Conservation (phyloP, 2,797 vertebrate genomes). For the Liasis olivaceus region DNA sequence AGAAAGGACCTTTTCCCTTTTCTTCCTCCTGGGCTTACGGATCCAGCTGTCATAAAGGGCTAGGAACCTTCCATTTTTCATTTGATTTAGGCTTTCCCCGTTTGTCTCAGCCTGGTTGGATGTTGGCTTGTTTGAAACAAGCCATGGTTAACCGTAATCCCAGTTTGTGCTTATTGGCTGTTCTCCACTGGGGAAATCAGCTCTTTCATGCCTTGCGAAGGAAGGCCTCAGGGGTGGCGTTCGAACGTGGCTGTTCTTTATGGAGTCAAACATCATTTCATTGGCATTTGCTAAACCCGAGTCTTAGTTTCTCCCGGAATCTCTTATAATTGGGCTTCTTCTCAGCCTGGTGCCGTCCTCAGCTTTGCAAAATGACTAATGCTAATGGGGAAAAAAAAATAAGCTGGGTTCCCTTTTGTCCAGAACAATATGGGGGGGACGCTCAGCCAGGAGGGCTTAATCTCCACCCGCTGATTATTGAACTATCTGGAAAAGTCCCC, state of each 20-base stretch:
- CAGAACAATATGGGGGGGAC: too few relatives aligned
- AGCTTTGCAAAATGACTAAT: background rate
- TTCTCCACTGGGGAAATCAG: too few relatives aligned
- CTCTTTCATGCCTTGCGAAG: too few relatives aligned
- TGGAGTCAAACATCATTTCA: background rate
- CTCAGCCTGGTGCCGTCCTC: background rate
- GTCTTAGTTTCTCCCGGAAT: background rate
- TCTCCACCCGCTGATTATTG: background rate
- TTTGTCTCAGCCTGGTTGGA: background rate
- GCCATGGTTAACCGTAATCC: background rate
- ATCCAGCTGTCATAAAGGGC: background rate
- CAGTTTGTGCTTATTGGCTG: background rate
- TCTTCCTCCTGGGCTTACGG: background rate
- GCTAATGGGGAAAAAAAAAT: background rate
- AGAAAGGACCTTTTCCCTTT: too few relatives aligned
- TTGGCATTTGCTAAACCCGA: background rate
- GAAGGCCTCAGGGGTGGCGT: background rate
- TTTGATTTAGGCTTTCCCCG: background rate
- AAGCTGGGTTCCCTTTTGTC: background rate
- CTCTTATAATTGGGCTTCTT: background rate
- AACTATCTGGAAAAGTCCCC: background rate
- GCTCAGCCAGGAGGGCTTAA: background rate
- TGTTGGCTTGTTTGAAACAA: background rate
- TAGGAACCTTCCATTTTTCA: too few relatives aligned
- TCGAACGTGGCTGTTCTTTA: background rate